These are phyloP conservation scores for Xanthorhoe spadicearia DNA, from an alignment of 2,888 invertebrate species.

Conservation along the genomic window DNA sequence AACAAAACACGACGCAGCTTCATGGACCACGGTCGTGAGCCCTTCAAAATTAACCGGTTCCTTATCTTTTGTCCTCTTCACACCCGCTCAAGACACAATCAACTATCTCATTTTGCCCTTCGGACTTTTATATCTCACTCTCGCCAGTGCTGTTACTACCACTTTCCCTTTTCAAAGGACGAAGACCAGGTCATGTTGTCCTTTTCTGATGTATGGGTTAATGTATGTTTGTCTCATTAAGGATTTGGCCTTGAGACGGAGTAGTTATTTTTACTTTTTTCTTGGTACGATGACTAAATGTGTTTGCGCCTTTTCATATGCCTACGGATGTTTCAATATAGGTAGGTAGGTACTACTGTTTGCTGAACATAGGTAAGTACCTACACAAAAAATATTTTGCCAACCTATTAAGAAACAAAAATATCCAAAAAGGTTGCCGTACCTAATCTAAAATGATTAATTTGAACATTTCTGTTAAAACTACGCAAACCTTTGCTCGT, in stretches of 20 bases:
- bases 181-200: constrained; percentile 66
- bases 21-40: constrained; percentile 74
- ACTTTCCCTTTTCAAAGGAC: constrained; percentile 85
- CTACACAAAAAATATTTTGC: too few relatives aligned
- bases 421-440: too few relatives aligned
- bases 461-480: too few relatives aligned
- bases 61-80: constrained; percentile 58
- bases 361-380: too few relatives aligned
- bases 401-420: too few relatives aligned
- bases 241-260: constrained; percentile 82
- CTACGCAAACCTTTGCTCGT: too few relatives aligned
- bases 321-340: background rate
- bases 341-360: too few relatives aligned
- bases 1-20: constrained; percentile 69
- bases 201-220: constrained; percentile 41
- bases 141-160: constrained; percentile 75
- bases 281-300: constrained; percentile 82
- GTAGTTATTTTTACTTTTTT: constrained; percentile 83
- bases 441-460: too few relatives aligned
- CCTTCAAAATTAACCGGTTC: constrained; percentile 84
- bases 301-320: constrained; percentile 49
- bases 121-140: constrained; percentile 83
- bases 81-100: constrained; percentile 47
- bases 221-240: constrained; percentile 59
- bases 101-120: constrained; percentile 67